Evolutionary conservation across 2,113 vertebrate genomes (phyloP).

Genomic region (Pheucticus melanocephalus): DNA sequence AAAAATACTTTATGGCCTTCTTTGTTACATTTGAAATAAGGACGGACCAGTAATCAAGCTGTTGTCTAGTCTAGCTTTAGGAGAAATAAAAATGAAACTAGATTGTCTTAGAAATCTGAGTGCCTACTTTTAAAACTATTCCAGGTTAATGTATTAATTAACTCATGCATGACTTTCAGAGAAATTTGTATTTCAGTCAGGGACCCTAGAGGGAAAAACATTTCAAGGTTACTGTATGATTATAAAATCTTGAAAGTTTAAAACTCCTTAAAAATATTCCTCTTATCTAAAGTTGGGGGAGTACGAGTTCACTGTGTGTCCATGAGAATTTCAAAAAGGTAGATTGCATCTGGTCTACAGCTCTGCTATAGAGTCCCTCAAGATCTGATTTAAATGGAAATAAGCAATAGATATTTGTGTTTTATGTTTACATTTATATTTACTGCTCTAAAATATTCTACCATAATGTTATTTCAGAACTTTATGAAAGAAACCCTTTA

Average conservation of each 20-base stretch:
- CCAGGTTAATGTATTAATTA: neutral
- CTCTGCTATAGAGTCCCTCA: neutral
- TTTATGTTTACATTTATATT: neutral
- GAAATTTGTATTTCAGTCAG: neutral
- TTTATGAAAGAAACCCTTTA: neutral
- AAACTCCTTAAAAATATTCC: neutral
- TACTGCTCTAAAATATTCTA: neutral
- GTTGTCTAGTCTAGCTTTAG: neutral
- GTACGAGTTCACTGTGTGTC: accelerated
- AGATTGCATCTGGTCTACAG: neutral
- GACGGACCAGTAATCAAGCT: neutral
- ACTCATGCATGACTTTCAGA: neutral
- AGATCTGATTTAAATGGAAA: neutral
- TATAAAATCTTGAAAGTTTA: neutral
- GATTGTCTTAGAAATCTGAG: neutral
- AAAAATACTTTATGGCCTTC: neutral
- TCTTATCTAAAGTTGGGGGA: neutral
- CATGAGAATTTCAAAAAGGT: neutral
- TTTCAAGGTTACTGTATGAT: neutral
- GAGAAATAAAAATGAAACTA: neutral
- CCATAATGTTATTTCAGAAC: neutral
- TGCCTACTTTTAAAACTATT: neutral
- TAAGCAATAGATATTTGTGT: neutral
- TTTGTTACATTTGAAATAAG: neutral
- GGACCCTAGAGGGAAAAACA: neutral